These are phyloP conservation scores for Lutraria rhynchaena DNA, from an alignment of 1,140 invertebrate genomes.

Conservation along the genomic window DNA sequence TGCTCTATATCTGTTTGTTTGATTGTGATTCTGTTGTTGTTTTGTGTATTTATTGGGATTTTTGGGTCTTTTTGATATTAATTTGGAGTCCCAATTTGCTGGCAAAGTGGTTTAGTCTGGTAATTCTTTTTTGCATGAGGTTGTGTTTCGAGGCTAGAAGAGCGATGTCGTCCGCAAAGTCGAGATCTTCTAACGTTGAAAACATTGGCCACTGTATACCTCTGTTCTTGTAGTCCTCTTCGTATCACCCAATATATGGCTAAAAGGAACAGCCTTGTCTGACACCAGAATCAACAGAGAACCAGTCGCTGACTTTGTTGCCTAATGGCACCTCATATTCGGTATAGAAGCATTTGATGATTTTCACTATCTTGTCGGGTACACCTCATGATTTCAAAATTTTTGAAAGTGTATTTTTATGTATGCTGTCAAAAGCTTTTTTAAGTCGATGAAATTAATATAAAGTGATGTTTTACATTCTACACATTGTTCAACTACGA, in stretches of 20 bases:
- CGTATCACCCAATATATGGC: conserved; percentile 60
- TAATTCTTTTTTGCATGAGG: conserved; percentile 1
- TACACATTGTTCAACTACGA: conserved; percentile 70
- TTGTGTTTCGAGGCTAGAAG: conserved; percentile 21
- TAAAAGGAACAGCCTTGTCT: conserved; percentile 58
- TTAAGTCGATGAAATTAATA: conserved; percentile 63
- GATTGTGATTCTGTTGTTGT: not conserved
- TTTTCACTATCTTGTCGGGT: conserved; percentile 53
- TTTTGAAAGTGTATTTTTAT: conserved; percentile 61
- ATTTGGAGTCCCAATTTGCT: conserved; percentile 13
- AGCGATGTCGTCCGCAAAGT: conserved; percentile 63
- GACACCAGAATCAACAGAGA: conserved; percentile 41
- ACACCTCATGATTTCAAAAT: conserved; percentile 62
- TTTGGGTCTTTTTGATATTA: conserved; percentile 7
- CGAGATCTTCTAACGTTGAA: conserved; percentile 56
- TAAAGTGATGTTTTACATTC: conserved; percentile 69
- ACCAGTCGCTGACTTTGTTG: conserved; percentile 7
- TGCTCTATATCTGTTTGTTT: not conserved
- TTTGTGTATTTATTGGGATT: not conserved
- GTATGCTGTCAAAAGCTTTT: conserved; percentile 65
- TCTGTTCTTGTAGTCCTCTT: conserved; percentile 22
- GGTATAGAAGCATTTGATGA: conserved; percentile 61
- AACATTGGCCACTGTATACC: conserved; percentile 58
- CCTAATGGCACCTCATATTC: conserved; percentile 34
- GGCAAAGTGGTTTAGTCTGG: not conserved